Conservation (phyloP, 1,140 invertebrate genomes). For the Copidosoma floridanum region DNA sequence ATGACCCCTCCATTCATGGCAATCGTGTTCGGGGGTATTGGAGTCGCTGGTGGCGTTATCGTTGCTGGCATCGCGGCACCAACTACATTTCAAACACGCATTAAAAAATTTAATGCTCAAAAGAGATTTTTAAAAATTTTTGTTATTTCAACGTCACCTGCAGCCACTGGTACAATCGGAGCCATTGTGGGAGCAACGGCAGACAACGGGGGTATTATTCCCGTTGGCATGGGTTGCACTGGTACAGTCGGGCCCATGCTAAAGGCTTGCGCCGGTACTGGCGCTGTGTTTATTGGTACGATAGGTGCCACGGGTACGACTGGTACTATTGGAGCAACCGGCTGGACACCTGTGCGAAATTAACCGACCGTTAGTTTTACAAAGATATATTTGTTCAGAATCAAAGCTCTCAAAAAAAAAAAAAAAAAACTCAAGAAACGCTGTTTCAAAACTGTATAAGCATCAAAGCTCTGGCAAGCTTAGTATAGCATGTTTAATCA, state of each 20-base stretch:
- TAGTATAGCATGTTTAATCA: too few species aligned
- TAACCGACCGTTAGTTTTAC: neutral
- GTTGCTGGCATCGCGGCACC: constrained; percentile 38
- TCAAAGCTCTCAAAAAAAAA: constrained; percentile 14
- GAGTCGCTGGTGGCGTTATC: constrained; percentile 28
- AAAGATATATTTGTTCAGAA: neutral
- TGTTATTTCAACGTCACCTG: constrained; percentile 23
- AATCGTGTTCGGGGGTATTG: constrained; percentile 30
- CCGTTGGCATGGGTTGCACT: constrained; percentile 38
- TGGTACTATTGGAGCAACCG: too few species aligned
- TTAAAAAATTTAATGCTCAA: neutral
- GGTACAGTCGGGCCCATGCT: constrained; percentile 43
- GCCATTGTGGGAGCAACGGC: constrained; percentile 23
- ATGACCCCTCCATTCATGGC: constrained; percentile 41
- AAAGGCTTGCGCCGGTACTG: constrained; percentile 51
- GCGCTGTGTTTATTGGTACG: constrained; percentile 47
- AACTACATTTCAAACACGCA: constrained; percentile 26
- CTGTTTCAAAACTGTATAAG: neutral
- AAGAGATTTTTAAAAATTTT: neutral
- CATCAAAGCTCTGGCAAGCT: constrained; percentile 7
- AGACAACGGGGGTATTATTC: constrained; percentile 33
- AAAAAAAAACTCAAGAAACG: neutral
- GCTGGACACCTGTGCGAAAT: constrained; percentile 36
- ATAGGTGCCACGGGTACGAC: constrained; percentile 41
- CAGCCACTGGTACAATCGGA: constrained; percentile 29